These are phyloP conservation scores for Sesamia nonagrioides DNA, from an alignment of 1,140 invertebrate genomes.

Conservation along the genomic window DNA sequence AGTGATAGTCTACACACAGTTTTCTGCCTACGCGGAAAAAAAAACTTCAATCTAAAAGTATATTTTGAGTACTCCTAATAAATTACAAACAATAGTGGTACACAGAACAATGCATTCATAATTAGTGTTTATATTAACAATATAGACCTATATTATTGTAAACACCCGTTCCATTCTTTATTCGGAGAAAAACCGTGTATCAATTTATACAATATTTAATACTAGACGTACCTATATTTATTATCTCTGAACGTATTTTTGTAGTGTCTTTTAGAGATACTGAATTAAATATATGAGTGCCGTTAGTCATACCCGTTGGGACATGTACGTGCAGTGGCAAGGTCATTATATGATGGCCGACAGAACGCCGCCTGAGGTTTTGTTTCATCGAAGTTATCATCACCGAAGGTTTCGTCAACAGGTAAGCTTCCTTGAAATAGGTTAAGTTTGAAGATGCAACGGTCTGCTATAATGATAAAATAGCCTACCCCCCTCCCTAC, in stretches of 20 bases:
- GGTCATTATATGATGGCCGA: not conserved
- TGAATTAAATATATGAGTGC: slow-evolving; percentile 1
- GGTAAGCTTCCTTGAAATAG: too few species aligned
- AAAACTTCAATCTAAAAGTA: not conserved
- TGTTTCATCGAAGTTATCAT: not conserved
- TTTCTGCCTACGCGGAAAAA: not conserved
- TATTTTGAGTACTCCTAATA: slow-evolving; percentile 35
- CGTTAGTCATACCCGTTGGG: slow-evolving; percentile 15
- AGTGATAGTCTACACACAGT: not conserved
- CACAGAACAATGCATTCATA: slow-evolving; percentile 36
- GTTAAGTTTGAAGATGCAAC: too few species aligned
- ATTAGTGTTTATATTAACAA: slow-evolving; percentile 29
- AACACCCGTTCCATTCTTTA: slow-evolving; percentile 17
- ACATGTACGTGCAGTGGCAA: not conserved
- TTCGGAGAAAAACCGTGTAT: slow-evolving; percentile 20
- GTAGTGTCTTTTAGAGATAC: not conserved
- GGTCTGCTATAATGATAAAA: too few species aligned
- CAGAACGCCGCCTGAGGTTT: not conserved
- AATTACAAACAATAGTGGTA: slow-evolving; percentile 20
- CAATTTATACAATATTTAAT: not conserved
- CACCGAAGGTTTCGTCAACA: too few species aligned
- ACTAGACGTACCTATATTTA: too few species aligned
- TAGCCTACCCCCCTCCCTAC: too few species aligned
- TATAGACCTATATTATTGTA: slow-evolving; percentile 1
- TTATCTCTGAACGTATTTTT: not conserved